A percentile compares a stretch with the other conserved stretches of the same genome.
phyloP scores from a whole-genome alignment of 1,140 invertebrate species.

The Ceratitis capitata region DNA sequence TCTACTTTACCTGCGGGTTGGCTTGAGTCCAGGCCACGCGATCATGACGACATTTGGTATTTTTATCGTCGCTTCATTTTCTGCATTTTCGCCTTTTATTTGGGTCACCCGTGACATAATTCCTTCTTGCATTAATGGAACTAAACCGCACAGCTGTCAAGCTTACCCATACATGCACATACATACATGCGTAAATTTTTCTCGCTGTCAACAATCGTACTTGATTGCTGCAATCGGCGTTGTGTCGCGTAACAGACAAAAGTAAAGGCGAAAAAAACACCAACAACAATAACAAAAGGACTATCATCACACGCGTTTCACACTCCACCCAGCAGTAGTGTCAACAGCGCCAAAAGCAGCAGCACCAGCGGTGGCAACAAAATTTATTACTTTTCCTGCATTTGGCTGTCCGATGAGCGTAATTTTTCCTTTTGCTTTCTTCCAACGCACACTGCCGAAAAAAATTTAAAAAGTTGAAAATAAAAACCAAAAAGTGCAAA shows the following conservation, averaged over 20 bases:
- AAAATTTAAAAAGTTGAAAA: background rate
- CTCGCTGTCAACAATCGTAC: background rate
- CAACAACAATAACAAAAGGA: background rate
- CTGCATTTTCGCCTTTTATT: slow-evolving; percentile 41
- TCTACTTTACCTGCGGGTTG: slow-evolving; percentile 41
- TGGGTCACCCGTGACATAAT: slow-evolving; percentile 50
- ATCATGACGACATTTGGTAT: slow-evolving; percentile 34
- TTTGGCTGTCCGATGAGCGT: background rate
- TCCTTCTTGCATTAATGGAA: background rate
- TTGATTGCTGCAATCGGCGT: background rate
- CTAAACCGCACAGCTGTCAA: background rate
- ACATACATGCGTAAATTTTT: too few relatives aligned
- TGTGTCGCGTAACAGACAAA: background rate
- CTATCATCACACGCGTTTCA: background rate
- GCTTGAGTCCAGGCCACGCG: slow-evolving; percentile 43
- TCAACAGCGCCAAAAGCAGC: background rate
- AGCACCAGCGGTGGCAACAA: background rate
- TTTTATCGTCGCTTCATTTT: slow-evolving; percentile 40
- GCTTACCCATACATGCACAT: background rate
- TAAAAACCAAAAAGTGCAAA: background rate
- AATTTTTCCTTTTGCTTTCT: slow-evolving; percentile 17
- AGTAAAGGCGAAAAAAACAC: background rate
- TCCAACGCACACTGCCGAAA: background rate
- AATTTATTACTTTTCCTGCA: slow-evolving; percentile 23
- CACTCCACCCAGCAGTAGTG: background rate